Percentiles rank a stretch among this genome's conserved stretches.
Evolutionary conservation across 2,113 vertebrate genomes (phyloP).

Genomic region (Grallaria varia): DNA sequence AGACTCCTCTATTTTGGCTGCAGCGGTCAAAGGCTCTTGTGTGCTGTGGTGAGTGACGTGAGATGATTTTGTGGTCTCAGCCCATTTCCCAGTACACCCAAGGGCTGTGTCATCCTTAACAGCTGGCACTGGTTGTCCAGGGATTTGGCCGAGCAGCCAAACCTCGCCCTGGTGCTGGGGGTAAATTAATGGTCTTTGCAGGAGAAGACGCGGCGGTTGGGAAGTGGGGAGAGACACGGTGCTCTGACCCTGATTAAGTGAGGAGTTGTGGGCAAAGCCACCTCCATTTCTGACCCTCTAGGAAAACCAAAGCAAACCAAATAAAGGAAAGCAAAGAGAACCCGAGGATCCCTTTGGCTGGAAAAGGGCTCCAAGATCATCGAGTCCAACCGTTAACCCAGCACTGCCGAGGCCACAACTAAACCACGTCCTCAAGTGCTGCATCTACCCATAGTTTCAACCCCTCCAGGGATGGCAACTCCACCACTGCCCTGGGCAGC

Average conservation of each 20-base stretch:
- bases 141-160: background rate
- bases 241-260: conserved; percentile 19
- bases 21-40: background rate
- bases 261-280: background rate
- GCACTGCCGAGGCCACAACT: background rate
- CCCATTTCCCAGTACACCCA: background rate
- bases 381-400: background rate
- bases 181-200: background rate
- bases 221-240: background rate
- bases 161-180: background rate
- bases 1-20: background rate
- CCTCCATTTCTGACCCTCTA: background rate
- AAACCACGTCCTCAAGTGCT: background rate
- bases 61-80: background rate
- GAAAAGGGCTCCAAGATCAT: background rate
- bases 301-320: conserved; percentile 36
- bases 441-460: background rate
- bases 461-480: background rate
- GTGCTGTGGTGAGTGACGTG: background rate
- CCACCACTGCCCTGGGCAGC: background rate
- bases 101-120: conserved; percentile 37
- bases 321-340: background rate
- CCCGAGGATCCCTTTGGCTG: background rate
- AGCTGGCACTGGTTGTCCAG: background rate
- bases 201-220: background rate